phyloP scores from a whole-genome alignment of 2,888 invertebrate genomes.

The Brenthis hecate region DNA sequence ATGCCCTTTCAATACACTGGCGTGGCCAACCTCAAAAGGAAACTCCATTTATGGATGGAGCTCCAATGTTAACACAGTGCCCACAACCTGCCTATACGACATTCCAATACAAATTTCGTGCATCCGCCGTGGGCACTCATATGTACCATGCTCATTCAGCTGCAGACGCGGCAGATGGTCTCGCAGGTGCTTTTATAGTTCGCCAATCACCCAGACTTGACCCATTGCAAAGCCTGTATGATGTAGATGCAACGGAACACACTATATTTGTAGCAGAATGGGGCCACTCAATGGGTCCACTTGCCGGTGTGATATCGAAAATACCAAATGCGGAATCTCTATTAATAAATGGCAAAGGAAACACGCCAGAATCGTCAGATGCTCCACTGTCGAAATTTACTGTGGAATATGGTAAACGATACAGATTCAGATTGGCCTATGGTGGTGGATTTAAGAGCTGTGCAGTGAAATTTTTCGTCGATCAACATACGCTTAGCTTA shows the following conservation, averaged over 20 bases:
- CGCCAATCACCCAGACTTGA: constrained; percentile 84
- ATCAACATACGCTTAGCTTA: constrained; percentile 84
- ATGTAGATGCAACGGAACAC: constrained; percentile 87
- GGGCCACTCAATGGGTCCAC: constrained; percentile 82
- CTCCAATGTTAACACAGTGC: constrained; percentile 90
- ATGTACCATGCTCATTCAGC: constrained; percentile 89
- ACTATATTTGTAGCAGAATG: constrained; percentile 87
- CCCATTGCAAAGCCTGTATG: constrained; percentile 84
- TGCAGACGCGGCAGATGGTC: constrained; percentile 85
- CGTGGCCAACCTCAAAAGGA: constrained; percentile 87
- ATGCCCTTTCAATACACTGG: constrained; percentile 90
- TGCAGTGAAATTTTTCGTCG: constrained; percentile 85
- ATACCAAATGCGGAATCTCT: constrained; percentile 77
- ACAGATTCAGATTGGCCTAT: constrained; percentile 86
- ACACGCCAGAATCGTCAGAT: constrained; percentile 65
- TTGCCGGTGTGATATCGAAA: constrained; percentile 68
- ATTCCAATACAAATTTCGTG: constrained; percentile 90
- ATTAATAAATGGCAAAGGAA: constrained; percentile 85
- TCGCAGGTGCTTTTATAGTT: constrained; percentile 87
- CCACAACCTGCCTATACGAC: constrained; percentile 88
- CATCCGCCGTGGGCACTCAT: constrained; percentile 87
- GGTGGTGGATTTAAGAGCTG: constrained; percentile 86
- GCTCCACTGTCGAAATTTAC: constrained; percentile 74
- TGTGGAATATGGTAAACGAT: constrained; percentile 82
- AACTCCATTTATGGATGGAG: constrained; percentile 90